Conservation (phyloP, 2,113 vertebrate species). For the Apteryx owenii region DNA sequence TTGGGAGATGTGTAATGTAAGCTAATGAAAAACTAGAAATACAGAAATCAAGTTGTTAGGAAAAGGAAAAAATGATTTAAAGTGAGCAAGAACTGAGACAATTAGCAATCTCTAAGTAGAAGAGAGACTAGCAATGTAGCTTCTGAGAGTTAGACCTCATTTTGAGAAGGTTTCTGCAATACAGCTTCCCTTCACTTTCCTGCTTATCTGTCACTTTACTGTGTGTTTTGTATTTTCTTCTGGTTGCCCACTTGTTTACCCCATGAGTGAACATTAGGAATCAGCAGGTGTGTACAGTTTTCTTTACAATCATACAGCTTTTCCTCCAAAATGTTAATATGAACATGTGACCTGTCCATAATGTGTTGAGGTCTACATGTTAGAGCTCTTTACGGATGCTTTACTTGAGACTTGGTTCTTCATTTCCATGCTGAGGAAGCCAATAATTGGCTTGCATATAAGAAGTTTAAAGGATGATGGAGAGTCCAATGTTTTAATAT, state of each 20-base stretch:
- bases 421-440: accelerated
- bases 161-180: neutral
- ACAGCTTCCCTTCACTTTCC: neutral
- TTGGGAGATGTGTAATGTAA: neutral
- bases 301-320: accelerated
- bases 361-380: neutral
- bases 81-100: neutral
- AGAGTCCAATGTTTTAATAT: neutral
- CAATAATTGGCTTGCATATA: neutral
- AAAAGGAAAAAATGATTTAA: neutral
- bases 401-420: neutral
- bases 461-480: neutral
- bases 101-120: neutral
- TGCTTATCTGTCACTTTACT: neutral
- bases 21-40: neutral
- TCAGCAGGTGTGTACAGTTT: accelerated
- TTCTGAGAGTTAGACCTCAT: neutral
- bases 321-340: neutral
- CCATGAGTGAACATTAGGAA: neutral
- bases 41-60: neutral
- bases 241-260: neutral
- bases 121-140: neutral
- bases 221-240: neutral
- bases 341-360: neutral
- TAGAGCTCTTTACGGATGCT: neutral